A percentile compares a stretch with the other conserved stretches of the same genome.
Conservation (phyloP, 2,797 vertebrate genomes). For the Falco novaeseelandiae region DNA sequence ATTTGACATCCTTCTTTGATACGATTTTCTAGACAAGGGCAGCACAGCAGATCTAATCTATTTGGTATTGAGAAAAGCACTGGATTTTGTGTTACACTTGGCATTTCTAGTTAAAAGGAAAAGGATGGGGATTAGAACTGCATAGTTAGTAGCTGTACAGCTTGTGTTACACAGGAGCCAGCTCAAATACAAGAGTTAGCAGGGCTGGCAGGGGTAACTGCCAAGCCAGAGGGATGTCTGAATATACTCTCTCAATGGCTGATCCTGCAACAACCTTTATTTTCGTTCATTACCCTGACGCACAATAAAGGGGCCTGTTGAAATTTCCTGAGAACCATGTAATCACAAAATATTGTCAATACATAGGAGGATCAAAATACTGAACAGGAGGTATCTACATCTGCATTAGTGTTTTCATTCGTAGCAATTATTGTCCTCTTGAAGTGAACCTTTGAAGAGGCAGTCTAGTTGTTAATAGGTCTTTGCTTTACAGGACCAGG, state of each 20-base stretch:
- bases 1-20: slow-evolving; percentile 51
- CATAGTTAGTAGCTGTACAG: neutral
- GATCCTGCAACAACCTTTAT: neutral
- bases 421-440: neutral
- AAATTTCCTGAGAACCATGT: neutral
- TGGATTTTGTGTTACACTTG: neutral
- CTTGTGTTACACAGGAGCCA: neutral
- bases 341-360: neutral
- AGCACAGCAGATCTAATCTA: neutral
- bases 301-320: neutral
- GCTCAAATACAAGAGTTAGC: neutral
- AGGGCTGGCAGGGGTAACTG: neutral
- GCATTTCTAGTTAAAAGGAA: neutral
- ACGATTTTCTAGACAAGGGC: neutral
- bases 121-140: neutral
- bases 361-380: neutral
- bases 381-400: neutral
- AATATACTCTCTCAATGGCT: neutral
- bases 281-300: neutral
- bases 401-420: neutral
- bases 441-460: neutral
- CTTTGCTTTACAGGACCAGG: neutral
- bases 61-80: neutral
- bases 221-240: neutral
- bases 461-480: neutral